phyloP scores from a whole-genome alignment of 2,888 invertebrate genomes.

The Steinernema scapterisci region DNA sequence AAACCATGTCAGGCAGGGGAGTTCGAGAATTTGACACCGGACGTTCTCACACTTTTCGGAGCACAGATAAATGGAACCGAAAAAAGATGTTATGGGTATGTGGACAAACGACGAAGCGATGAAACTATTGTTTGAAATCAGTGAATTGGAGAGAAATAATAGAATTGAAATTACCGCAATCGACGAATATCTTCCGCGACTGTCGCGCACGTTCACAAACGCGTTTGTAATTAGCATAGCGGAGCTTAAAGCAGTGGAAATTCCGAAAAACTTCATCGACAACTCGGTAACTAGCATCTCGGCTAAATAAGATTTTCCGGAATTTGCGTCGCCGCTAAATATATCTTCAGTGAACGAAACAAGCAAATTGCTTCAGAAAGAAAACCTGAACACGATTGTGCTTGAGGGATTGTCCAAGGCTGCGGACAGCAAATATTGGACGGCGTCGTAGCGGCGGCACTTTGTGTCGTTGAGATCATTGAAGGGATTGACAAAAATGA shows the following conservation, averaged over 20 bases:
- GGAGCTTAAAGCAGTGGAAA: background rate
- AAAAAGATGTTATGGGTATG: too few relatives aligned
- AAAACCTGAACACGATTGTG: conserved; percentile 2
- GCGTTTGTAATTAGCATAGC: conserved; percentile 5
- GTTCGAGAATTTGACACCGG: too few relatives aligned
- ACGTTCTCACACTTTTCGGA: too few relatives aligned
- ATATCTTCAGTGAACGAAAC: background rate
- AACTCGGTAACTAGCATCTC: conserved; percentile 18
- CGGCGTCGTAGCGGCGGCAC: conserved; percentile 8
- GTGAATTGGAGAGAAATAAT: too few relatives aligned
- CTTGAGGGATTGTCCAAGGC: background rate
- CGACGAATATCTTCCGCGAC: background rate
- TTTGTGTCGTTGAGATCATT: conserved; percentile 26
- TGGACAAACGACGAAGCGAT: too few relatives aligned
- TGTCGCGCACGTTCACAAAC: background rate
- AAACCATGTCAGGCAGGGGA: too few relatives aligned
- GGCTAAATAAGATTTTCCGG: conserved; percentile 27
- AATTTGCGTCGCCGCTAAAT: conserved; percentile 6
- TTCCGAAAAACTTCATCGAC: background rate
- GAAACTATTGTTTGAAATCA: too few relatives aligned
- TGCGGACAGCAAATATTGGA: background rate
- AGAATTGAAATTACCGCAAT: background rate
- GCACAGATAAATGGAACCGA: too few relatives aligned
- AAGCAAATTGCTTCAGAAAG: background rate
- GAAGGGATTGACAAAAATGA: conserved; percentile 7